Evolutionary conservation across 2,113 vertebrate genomes (phyloP).

Genomic region (Proterorhinus semilunaris): DNA sequence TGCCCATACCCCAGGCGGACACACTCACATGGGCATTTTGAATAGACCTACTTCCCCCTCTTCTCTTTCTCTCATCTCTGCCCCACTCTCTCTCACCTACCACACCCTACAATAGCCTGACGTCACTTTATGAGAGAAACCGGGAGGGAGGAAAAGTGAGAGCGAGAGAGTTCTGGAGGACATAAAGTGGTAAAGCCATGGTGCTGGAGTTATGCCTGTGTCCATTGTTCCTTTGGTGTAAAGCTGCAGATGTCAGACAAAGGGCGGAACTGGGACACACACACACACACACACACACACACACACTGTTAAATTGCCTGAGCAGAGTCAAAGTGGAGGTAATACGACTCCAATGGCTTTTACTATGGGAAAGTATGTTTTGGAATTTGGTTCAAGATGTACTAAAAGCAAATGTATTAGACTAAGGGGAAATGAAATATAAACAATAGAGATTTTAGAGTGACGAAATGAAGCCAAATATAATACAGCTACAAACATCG

Average conservation of each 20-base stretch:
- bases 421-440: not conserved
- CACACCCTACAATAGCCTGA: constrained; percentile 65
- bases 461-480: not conserved
- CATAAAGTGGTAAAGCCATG: constrained; percentile 47
- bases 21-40: constrained; percentile 51
- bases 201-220: constrained; percentile 55
- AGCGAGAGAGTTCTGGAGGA: constrained; percentile 8
- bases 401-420: not conserved
- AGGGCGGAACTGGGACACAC: constrained; percentile 62
- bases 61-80: constrained; percentile 10
- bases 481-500: too few species aligned
- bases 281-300: constrained; percentile 5
- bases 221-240: constrained; percentile 69
- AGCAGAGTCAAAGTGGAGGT: constrained; percentile 18
- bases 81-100: constrained; percentile 23
- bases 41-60: constrained; percentile 33
- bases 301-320: constrained; percentile 20
- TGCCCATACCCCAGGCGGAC: constrained; percentile 42
- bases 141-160: not conserved
- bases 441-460: not conserved
- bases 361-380: constrained; percentile 2
- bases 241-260: constrained; percentile 73
- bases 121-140: constrained; percentile 58
- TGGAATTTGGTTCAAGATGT: not conserved
- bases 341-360: not conserved